Base-by-base conservation (phyloP, 2,113 vertebrate genomes). In the Lasiurus borealis region DNA sequence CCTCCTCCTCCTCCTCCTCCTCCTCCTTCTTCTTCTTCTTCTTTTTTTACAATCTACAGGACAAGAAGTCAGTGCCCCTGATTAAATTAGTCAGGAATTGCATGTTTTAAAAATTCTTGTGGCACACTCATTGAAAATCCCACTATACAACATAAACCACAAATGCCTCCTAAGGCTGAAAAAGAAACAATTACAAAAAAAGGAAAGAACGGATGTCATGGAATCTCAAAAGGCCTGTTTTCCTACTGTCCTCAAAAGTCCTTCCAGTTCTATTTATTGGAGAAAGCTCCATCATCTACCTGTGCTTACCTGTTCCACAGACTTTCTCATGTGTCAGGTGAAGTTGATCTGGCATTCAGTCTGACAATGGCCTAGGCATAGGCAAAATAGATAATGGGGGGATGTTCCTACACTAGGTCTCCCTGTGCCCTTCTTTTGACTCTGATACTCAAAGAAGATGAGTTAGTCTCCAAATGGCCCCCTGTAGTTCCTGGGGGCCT, bases 291-390 rank as follows among this genome's bases (percentile, higher is more conserved):
- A 88, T 94, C 95, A 96, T 92, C 94, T 92, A 84, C 91, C 96
- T 97, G 89, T 95, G 91, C 96, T 96, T 62, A 71, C 95, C 77
- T 1, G 25, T 46, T 97, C 97, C 96, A 95, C 12, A 78, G 96
- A 94, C 94, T 97, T 98, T 94, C 95, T 96, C 92, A 72, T 36
- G 77, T 86, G 94, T 97, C 97, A 95, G 85, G 96, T 94, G 94
- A 97, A 96, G 96, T 96, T 94, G 92, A 97, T 95, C 97, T 86
- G 89, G 62, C 96, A 88, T 96, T 97, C 95, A 93, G 85, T 78
- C 62, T 93, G 85, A 52, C 92, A 90, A 73, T 92, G 96, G 92
- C 87, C 85, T 95, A 29, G 97, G 97, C 97, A 64, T 0, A 14
- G 91, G 94, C 94, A 92, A 96, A 97, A 88, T 91, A 96, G 97